Evolutionary conservation across 2,888 invertebrate species (phyloP).

Genomic region (Agrilus mali): DNA sequence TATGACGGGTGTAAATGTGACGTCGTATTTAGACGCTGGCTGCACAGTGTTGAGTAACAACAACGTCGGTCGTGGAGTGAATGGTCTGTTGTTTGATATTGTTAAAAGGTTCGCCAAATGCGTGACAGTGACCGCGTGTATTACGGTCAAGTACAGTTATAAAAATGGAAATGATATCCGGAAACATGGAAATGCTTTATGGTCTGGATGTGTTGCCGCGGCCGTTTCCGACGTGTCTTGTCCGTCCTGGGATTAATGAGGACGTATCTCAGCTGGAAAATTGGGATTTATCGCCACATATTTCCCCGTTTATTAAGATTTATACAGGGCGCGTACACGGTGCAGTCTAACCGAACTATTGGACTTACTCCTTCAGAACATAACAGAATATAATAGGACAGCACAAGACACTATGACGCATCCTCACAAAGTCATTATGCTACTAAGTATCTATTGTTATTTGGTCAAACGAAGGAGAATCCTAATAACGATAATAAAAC

Average conservation of each 20-base stretch:
- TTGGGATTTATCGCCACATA: constrained; percentile 38
- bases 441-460: too few species aligned
- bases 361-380: too few species aligned
- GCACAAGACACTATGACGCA: constrained; percentile 19
- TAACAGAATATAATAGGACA: too few species aligned
- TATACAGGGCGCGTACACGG: constrained; percentile 28
- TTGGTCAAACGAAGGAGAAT: too few species aligned
- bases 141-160: constrained; percentile 10
- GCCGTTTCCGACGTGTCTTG: constrained; percentile 32
- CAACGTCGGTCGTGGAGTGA: too few species aligned
- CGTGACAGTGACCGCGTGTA: too few species aligned
- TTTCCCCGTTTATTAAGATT: constrained; percentile 38
- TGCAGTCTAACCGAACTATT: not conserved
- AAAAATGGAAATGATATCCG: constrained; percentile 33
- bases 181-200: constrained; percentile 37
- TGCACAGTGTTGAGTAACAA: too few species aligned
- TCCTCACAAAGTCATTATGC: constrained; percentile 19
- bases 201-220: constrained; percentile 14
- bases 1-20: too few species aligned
- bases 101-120: too few species aligned
- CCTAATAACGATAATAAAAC: too few species aligned
- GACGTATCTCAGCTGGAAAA: constrained; percentile 35
- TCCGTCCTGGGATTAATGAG: constrained; percentile 33
- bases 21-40: too few species aligned
- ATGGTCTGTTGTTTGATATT: too few species aligned